Percentiles rank a stretch among this genome's conserved stretches.
phyloP scores from a whole-genome alignment of 2,888 invertebrate genomes.

The Seira sanloemensis region DNA sequence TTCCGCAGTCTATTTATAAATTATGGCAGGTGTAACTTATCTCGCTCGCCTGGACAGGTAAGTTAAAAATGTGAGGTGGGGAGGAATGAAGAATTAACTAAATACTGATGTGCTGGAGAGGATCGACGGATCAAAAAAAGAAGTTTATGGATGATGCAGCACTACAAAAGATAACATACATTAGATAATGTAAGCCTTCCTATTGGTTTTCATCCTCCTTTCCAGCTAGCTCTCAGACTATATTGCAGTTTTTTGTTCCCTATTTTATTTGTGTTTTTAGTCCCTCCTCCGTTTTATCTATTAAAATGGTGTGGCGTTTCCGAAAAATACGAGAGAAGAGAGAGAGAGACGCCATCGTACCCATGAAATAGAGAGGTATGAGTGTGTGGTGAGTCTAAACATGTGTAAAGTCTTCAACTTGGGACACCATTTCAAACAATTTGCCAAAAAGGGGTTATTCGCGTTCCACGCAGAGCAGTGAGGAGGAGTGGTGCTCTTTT shows the following conservation, averaged over 20 bases:
- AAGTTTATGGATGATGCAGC: neutral
- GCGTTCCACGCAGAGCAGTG: neutral
- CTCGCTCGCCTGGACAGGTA: slow-evolving; percentile 16
- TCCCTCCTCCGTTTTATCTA: slow-evolving; percentile 44
- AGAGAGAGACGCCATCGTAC: neutral
- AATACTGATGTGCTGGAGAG: neutral
- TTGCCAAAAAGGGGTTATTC: neutral
- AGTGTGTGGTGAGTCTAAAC: neutral
- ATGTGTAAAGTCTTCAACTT: slow-evolving; percentile 13
- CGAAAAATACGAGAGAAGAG: neutral
- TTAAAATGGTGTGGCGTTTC: slow-evolving; percentile 26
- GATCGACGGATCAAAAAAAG: neutral
- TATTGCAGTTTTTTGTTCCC: slow-evolving; percentile 27
- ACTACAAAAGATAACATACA: neutral
- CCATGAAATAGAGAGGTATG: neutral
- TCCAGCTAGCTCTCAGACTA: too few species aligned
- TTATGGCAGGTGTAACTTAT: slow-evolving; percentile 22
- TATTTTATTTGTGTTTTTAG: slow-evolving; percentile 37
- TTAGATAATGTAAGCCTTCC: neutral
- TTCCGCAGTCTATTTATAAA: slow-evolving; percentile 18
- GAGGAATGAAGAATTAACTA: neutral
- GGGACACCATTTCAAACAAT: slow-evolving; percentile 15
- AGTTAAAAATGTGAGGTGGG: slow-evolving; percentile 1
- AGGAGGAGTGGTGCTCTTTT: slow-evolving; percentile 3
- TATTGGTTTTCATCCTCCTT: neutral